These are phyloP conservation scores for Urocyon cinereoargenteus DNA, from an alignment of 2,797 vertebrate species.

Conservation along the genomic window DNA sequence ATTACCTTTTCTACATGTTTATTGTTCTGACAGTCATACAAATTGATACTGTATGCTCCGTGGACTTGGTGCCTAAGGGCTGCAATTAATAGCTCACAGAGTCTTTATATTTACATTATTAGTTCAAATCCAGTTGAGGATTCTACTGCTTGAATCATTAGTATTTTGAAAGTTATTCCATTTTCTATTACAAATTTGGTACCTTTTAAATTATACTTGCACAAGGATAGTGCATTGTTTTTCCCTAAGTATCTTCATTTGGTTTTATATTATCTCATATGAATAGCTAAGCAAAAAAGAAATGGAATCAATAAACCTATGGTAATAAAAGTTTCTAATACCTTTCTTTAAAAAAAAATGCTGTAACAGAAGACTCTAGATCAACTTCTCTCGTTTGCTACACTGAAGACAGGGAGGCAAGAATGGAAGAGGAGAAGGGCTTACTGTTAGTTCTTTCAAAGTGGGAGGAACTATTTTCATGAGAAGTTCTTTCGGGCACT, in stretches of 20 bases:
- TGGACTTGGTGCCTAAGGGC: neutral
- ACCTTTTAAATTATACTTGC: constrained; percentile 15
- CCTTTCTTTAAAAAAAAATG: neutral
- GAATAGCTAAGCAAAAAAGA: constrained; percentile 30
- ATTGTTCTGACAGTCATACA: constrained; percentile 53
- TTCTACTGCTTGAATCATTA: neutral
- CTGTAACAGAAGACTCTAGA: neutral
- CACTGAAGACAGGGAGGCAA: neutral
- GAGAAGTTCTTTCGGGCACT: neutral
- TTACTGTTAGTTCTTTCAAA: neutral
- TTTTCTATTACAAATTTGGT: neutral
- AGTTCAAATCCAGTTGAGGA: constrained; percentile 17
- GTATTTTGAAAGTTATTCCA: constrained; percentile 39
- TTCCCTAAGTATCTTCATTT: neutral
- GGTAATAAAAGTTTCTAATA: neutral
- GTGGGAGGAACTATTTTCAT: neutral
- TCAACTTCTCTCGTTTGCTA: neutral
- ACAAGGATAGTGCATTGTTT: neutral
- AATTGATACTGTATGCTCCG: constrained; percentile 24
- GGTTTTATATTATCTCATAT: neutral
- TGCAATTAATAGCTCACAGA: constrained; percentile 16
- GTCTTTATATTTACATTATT: constrained; percentile 34
- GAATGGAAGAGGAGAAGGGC: neutral
- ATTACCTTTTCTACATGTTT: constrained; percentile 59
- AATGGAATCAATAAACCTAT: neutral